Evolutionary conservation across 2,113 vertebrate genomes (phyloP).

Genomic region (Dicerorhinus sumatrensis): DNA sequence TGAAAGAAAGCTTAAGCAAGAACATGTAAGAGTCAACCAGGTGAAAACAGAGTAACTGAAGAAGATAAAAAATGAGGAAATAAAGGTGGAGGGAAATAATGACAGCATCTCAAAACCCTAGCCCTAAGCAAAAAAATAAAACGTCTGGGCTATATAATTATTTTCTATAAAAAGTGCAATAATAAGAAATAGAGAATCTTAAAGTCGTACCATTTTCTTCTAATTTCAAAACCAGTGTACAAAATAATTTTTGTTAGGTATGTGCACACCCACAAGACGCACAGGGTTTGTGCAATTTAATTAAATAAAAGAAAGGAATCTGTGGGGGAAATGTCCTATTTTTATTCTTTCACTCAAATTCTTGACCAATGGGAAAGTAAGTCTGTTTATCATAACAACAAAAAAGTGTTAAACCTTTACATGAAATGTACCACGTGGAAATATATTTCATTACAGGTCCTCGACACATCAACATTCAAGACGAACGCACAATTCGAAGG

Average conservation of each 20-base stretch:
- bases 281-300: not conserved
- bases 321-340: not conserved
- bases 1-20: not conserved
- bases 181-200: constrained; percentile 18
- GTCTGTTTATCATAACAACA: constrained; percentile 26
- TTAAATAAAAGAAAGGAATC: not conserved
- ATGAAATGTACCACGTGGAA: constrained; percentile 2
- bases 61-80: not conserved
- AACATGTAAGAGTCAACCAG: not conserved
- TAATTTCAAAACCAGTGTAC: constrained; percentile 52
- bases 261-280: not conserved
- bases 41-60: not conserved
- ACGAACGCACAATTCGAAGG: not conserved
- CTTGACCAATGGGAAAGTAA: constrained; percentile 54
- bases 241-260: constrained; percentile 49
- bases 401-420: constrained; percentile 10
- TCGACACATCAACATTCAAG: constrained; percentile 43
- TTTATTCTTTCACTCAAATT: constrained; percentile 42
- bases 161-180: not conserved
- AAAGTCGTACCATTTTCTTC: not conserved
- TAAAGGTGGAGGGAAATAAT: not conserved
- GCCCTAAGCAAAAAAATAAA: not conserved
- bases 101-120: not conserved
- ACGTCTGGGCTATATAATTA: not conserved
- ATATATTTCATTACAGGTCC: constrained; percentile 42